Evolutionary conservation across 2,113 vertebrate genomes (phyloP), one percentile per base, ranked within the genome.

Genomic region (Chloebia gouldiae): DNA sequence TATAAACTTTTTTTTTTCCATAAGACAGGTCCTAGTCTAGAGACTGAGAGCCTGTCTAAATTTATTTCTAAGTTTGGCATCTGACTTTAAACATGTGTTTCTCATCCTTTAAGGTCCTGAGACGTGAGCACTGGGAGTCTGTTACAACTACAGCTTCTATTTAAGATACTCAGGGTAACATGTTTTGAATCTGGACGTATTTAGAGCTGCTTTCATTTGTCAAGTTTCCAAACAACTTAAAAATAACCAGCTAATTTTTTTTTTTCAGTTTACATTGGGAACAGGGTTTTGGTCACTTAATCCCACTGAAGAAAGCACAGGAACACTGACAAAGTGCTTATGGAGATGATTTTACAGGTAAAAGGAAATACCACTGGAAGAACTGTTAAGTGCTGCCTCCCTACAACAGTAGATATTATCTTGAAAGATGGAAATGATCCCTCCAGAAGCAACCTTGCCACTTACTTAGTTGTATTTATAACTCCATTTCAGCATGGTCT

Each of bases 51-150:
- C 35, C 15, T 35, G 15, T 20, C 81, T 47, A 73, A 75, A 92
- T 94, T 80, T 92, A 92, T 92, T 93, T 92, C 85, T 73, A 89
- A 94, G 91, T 53, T 71, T 49, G 70, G 37, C 71, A 93, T 75
- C 77, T 65, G 72, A 86, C 45, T 93, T 94, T 70, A 86, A 92
- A 86, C 95, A 94, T 56, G 79, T 92, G 83, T 88, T 94, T 85
- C 72, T 84, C 92, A 83, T 91, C 59, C 82, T 96, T 70, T 57
- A 44, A 90, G 60, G 68, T 81, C 49, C 3, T 0, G 73, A 79
- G 72, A 85, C n/a, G 30, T 53, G 70, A 88, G 81, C 51, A 24
- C 65, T 79, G 70, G 21, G 81, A 93, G 56, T 44, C 81, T 54
- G 76, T 80, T 64, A 87, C 45, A 89, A 76, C 78, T 71, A 76